Evolutionary conservation across 2,888 invertebrate genomes (phyloP), one percentile per base, ranked within the genome.

Genomic region (Eristalis tenax): DNA sequence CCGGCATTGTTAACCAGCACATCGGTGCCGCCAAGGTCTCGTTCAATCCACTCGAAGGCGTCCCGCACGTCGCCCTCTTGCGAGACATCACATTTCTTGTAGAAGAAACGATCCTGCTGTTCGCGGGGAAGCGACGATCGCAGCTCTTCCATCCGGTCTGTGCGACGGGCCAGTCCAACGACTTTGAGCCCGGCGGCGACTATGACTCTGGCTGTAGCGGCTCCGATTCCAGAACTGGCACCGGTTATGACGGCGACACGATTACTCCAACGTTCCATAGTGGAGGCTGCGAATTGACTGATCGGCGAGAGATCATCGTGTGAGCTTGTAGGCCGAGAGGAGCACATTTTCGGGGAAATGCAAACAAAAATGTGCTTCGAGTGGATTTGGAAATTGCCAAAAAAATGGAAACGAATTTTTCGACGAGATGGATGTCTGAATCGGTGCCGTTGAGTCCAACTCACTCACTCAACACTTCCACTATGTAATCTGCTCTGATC

Each of bases 241-340:
- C 95, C 95, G 0, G 95, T 95, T 74, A 95, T 94, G 32, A 95
- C 93, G 0, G 94, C 95, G 0, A 94, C 93, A 89, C 94, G 94
- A 38, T 94, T 94, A 1, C 88, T 84, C 94, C 94, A 95, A 35
- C 94, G 94, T 18, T 95, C 94, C 93, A 94, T 93, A 23, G 40
- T 28, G 35, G 59, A 23, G 59, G 26, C 59, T 59, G 59, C 26
- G 4, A 4, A 23, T 13, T 15, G 59, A 59, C 59, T 59, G 59
- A 13, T 13, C 13, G n/a, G 26, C 11, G 59, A 6, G 13, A 15
- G 26, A 59, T 59, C 6, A 26, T 26, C 26, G 11, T 15, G 59
- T 28, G 13, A 28, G 59, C 59, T 59, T 13, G 59, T 59, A 1
- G 5, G 26, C 4, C 0, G 26, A 26, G 2, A 1, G 59, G 26